Evolutionary conservation across 2,797 vertebrate species (phyloP).

Genomic region (Cyclura pinguis): DNA sequence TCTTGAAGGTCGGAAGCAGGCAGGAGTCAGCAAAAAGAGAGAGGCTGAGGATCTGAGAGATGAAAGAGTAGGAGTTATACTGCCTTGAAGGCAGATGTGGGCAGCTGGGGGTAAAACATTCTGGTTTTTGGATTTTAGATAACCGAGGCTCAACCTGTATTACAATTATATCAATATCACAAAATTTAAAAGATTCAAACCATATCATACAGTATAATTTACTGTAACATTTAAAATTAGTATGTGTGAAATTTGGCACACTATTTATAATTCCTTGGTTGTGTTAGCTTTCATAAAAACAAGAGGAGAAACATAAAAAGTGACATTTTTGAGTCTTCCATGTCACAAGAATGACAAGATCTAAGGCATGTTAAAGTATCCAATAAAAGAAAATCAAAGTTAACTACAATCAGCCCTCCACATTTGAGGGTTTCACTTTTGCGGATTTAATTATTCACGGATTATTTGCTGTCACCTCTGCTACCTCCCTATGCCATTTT

Average conservation of each 20-base stretch:
- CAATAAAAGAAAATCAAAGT: slow-evolving; percentile 12
- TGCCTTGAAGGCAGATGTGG: no score
- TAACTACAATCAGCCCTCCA: background rate
- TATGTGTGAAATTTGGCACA: background rate
- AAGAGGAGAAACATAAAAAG: background rate
- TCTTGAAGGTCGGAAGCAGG: no score
- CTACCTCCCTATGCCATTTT: no score
- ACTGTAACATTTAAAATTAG: background rate
- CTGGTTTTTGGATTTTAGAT: no score
- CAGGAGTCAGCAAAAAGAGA: no score
- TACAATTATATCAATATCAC: background rate
- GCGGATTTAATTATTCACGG: no score
- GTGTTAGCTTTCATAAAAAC: background rate
- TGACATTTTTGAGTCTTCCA: background rate
- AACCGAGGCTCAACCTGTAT: background rate
- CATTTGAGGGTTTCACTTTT: no score
- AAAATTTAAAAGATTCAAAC: background rate
- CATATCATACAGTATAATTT: background rate
- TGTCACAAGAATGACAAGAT: background rate
- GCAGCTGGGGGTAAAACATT: no score
- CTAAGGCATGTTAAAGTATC: background rate
- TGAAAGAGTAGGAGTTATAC: no score
- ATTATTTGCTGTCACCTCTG: no score
- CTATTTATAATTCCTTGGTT: slow-evolving; percentile 1
- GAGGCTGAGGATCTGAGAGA: no score